These are phyloP conservation scores for Gila orcuttii DNA, from an alignment of 2,113 vertebrate species.

Conservation along the genomic window DNA sequence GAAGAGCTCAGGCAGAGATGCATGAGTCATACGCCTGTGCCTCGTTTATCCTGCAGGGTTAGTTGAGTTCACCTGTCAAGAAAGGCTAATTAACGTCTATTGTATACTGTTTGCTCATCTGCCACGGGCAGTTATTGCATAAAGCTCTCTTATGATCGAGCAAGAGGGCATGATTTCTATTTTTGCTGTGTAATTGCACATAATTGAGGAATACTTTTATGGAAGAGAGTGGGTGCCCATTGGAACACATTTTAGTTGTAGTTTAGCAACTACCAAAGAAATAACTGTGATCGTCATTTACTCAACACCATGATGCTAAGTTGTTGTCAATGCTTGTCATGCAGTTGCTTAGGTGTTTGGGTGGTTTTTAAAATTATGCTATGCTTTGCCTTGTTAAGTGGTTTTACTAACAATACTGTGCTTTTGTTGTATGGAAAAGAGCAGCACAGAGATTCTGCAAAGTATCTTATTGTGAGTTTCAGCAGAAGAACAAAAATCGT, in stretches of 20 bases:
- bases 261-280: too few species aligned
- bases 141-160: not conserved
- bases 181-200: slow-evolving; percentile 12
- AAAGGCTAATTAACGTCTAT: not conserved
- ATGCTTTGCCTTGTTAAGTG: not conserved
- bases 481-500: not conserved
- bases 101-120: slow-evolving; percentile 12
- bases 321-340: not conserved
- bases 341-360: not conserved
- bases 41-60: slow-evolving; percentile 17
- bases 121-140: not conserved
- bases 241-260: not conserved
- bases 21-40: slow-evolving; percentile 21
- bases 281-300: not conserved
- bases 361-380: not conserved
- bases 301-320: too few species aligned
- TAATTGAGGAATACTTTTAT: slow-evolving; percentile 1
- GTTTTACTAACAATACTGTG: not conserved
- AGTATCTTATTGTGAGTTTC: not conserved
- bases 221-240: not conserved
- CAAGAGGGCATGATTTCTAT: not conserved
- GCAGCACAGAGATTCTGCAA: not conserved
- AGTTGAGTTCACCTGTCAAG: not conserved
- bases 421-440: not conserved
- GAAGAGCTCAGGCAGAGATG: not conserved